Evolutionary conservation across 2,888 invertebrate genomes (phyloP).

Genomic region (Plagodis pulveraria): DNA sequence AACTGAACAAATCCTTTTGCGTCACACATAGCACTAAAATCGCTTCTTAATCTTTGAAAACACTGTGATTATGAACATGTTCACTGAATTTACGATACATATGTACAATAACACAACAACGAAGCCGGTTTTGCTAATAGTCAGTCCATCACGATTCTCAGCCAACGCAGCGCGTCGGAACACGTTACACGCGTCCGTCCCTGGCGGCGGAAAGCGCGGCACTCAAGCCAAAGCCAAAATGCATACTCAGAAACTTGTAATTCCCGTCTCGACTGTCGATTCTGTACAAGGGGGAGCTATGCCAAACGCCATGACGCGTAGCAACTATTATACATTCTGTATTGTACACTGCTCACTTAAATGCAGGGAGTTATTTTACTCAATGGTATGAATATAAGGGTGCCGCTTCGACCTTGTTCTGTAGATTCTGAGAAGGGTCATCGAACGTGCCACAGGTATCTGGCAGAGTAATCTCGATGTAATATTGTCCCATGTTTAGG

Average conservation of each 20-base stretch:
- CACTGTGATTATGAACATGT: background rate
- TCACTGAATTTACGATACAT: background rate
- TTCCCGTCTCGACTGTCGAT: slow-evolving; percentile 2
- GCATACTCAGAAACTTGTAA: background rate
- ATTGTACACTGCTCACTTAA: slow-evolving; percentile 10
- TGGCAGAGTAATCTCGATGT: slow-evolving; percentile 1
- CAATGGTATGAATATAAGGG: slow-evolving; percentile 18
- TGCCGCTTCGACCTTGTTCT: slow-evolving; percentile 13
- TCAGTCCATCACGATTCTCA: background rate
- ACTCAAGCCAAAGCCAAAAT: slow-evolving; percentile 6
- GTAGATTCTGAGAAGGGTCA: slow-evolving; percentile 23
- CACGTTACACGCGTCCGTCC: slow-evolving; percentile 2
- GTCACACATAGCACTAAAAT: background rate
- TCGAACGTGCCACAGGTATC: slow-evolving; percentile 22
- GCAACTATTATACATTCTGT: background rate
- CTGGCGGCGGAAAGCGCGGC: background rate
- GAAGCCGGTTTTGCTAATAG: background rate
- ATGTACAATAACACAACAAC: background rate
- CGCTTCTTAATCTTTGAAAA: background rate
- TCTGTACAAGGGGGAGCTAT: slow-evolving; percentile 6
- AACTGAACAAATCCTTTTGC: background rate
- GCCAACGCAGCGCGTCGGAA: background rate
- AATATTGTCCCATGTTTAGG: background rate
- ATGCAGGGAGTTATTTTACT: slow-evolving; percentile 15
- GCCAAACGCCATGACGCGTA: slow-evolving; percentile 1